Evolutionary conservation across 92 coral and sea anemone species (phyloP).

Genomic region (Epizoanthus scotinus): DNA sequence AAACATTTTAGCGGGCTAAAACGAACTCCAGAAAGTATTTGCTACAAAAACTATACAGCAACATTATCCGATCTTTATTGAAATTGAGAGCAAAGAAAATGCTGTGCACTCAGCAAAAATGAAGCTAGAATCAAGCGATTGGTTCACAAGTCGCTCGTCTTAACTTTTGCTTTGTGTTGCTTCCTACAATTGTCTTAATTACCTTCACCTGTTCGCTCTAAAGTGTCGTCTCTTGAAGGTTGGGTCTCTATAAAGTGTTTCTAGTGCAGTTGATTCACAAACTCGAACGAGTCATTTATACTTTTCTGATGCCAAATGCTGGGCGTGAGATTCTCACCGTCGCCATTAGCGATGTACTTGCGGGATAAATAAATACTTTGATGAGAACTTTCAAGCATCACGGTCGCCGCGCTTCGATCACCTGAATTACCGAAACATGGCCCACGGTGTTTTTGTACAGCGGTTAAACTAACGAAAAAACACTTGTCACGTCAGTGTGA

Average conservation of each 20-base stretch:
- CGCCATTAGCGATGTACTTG: not conserved
- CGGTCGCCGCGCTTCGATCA: not conserved
- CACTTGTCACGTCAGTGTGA: not conserved
- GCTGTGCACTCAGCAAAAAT: not conserved
- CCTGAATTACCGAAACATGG: not conserved
- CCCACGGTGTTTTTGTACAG: slow-evolving; percentile 1
- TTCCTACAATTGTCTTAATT: not conserved
- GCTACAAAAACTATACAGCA: too few species aligned
- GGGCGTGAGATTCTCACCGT: too few species aligned
- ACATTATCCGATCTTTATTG: not conserved
- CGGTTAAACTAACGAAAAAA: not conserved
- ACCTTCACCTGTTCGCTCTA: slow-evolving; percentile 1
- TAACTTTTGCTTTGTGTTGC: not conserved
- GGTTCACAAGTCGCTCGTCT: not conserved
- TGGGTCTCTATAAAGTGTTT: not conserved
- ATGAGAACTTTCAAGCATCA: slow-evolving; percentile 16
- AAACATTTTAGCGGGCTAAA: not conserved
- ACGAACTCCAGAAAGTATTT: too few species aligned
- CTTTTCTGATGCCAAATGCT: not conserved
- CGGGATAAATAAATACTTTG: slow-evolving; percentile 1
- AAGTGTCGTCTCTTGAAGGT: not conserved
- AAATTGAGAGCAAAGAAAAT: not conserved
- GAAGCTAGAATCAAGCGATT: not conserved
- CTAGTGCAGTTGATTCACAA: not conserved
- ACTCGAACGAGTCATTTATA: not conserved